Evolutionary conservation across 2,113 vertebrate species (phyloP).

Genomic region (Macroglossus sobrinus): DNA sequence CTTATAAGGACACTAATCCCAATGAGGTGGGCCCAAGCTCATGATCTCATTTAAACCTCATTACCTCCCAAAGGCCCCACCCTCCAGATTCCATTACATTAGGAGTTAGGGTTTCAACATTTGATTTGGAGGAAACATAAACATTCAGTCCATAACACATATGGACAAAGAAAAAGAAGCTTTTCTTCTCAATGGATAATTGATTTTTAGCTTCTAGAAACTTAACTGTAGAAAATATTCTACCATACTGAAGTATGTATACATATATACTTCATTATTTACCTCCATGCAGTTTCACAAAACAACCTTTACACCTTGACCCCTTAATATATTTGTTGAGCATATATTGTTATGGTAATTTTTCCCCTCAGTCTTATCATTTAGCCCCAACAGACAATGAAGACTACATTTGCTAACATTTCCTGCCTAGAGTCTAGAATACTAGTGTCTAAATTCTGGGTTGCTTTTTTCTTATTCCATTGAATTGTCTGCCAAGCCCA

Average conservation of each 20-base stretch:
- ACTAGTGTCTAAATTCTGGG: neutral
- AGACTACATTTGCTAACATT: neutral
- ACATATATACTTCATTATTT: neutral
- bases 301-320: neutral
- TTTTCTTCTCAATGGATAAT: neutral
- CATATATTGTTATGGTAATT: neutral
- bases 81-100: neutral
- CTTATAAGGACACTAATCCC: neutral
- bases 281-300: neutral
- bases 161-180: neutral
- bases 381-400: neutral
- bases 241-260: neutral
- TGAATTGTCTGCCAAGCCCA: slow-evolving; percentile 33
- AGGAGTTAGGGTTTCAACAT: neutral
- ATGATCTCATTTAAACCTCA: neutral
- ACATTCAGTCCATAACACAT: neutral
- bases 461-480: slow-evolving; percentile 15
- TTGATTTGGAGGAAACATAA: neutral
- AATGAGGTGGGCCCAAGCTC: neutral
- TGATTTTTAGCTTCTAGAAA: neutral
- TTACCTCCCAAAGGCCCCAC: neutral
- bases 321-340: neutral
- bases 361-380: neutral
- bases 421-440: neutral
- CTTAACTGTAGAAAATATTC: neutral